Evolutionary conservation across 2,888 invertebrate species (phyloP).

Genomic region (Leucoma salicis): DNA sequence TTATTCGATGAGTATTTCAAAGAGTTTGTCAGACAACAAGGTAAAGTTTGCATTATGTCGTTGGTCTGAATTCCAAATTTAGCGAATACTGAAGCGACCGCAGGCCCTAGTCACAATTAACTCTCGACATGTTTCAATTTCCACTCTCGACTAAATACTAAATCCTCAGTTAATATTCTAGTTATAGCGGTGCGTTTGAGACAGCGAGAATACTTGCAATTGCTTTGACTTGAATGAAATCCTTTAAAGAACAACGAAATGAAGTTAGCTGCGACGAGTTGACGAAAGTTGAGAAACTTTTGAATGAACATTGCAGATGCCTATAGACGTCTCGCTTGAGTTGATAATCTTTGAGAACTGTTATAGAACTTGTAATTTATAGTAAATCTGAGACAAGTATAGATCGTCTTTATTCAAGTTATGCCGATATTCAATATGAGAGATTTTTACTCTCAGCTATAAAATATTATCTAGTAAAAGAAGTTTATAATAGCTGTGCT

Average conservation of each 20-base stretch:
- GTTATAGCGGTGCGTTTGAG: conserved; percentile 39
- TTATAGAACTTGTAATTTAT: conserved; percentile 25
- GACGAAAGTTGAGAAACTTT: conserved; percentile 25
- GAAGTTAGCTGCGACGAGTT: conserved; percentile 21
- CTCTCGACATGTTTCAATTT: conserved; percentile 74
- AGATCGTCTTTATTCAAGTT: conserved; percentile 6
- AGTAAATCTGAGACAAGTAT: conserved; percentile 14
- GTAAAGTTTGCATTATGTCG: conserved; percentile 33
- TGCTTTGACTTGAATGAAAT: conserved; percentile 30
- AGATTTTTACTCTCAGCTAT: no score
- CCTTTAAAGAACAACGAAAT: conserved; percentile 32
- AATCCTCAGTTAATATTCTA: conserved; percentile 56
- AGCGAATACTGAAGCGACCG: conserved; percentile 41
- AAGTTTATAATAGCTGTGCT: no score
- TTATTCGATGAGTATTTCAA: conserved; percentile 33
- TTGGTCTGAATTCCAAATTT: conserved; percentile 44
- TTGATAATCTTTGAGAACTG: conserved; percentile 25
- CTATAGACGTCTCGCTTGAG: conserved; percentile 10
- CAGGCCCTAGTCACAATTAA: conserved; percentile 64
- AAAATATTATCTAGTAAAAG: no score
- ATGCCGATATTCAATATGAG: not conserved
- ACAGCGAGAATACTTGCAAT: conserved; percentile 39
- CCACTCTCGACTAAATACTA: conserved; percentile 56
- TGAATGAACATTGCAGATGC: conserved; percentile 23
- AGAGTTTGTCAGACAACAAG: conserved; percentile 32